These are phyloP conservation scores for Scytalopus superciliaris DNA, from an alignment of 2,113 vertebrate genomes.

Conservation along the genomic window DNA sequence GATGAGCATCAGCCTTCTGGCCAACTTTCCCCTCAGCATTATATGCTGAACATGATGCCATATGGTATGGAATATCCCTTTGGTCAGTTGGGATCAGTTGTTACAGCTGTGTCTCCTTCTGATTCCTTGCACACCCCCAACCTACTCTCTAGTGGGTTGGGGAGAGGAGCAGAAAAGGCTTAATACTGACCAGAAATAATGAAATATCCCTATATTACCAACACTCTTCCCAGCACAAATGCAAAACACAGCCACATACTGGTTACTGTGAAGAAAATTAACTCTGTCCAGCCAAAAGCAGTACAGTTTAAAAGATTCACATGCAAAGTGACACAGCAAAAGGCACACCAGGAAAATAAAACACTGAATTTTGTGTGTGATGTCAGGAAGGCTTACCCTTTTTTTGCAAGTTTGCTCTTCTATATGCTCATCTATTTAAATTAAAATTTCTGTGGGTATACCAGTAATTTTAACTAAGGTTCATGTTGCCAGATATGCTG, in stretches of 20 bases:
- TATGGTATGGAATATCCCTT: background rate
- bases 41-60: background rate
- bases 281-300: background rate
- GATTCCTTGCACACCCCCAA: background rate
- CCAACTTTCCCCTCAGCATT: background rate
- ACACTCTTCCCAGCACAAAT: background rate
- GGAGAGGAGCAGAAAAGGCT: background rate
- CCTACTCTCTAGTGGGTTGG: background rate
- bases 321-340: background rate
- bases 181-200: background rate
- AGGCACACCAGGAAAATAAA: background rate
- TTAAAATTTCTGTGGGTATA: background rate
- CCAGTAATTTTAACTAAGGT: background rate
- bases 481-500: background rate
- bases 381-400: background rate
- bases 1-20: background rate
- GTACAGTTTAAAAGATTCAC: background rate
- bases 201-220: background rate
- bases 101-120: background rate
- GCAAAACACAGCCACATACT: background rate
- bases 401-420: background rate
- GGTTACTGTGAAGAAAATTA: background rate
- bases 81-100: background rate
- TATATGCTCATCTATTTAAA: background rate
- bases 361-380: background rate